Evolutionary conservation across 2,888 invertebrate genomes (phyloP), one percentile per base, ranked within the genome.

Genomic region (Tachina grossa): DNA sequence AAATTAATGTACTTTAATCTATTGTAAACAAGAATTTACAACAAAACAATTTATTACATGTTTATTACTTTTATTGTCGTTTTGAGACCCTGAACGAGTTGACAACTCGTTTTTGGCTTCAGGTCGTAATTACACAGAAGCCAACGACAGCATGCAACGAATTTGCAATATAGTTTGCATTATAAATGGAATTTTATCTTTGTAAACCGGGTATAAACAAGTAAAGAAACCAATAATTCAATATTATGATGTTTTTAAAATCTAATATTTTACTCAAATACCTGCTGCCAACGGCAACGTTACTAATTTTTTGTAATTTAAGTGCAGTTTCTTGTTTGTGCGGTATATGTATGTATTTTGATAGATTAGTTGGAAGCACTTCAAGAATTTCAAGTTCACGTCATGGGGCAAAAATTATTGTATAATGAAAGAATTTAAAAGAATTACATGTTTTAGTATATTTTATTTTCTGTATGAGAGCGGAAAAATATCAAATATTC

Each of bases 321-420:
- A 43, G 22, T 43, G 47, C 16, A 53, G 0, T 47, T 47, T 13
- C 14, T 13, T 16, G 16, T 16, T 53, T 9, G 2, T 53, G n/a
- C n/a, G 8, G 13, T 49, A 49, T 49, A n/a, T n/a, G n/a, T n/a
- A n/a, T n/a, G n/a, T n/a, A 11, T 59, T 83, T 66, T 77, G 66
- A 71, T 49, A 51, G 55, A 49, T 65, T 77, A 14, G 43, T 59
- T 66, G 51, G 53, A 59, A 78, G 14, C 53, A 66, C 13, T 66
- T 59, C 19, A 76, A 59, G 39, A 63, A 76, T 85, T 85, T 85
- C 85, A 85, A 86, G 83, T 86, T 81, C 81, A 84, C 74, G 59
- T 77, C 74, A 39, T 66, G 22, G 51, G 13, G 43, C 22, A 76
- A 45, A 72, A 71, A 57, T 63, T 63, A 6, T 31, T 31, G 31